Evolutionary conservation across 2,888 invertebrate species (phyloP), one percentile per base, ranked within the genome.

Genomic region (Drosophila testacea): DNA sequence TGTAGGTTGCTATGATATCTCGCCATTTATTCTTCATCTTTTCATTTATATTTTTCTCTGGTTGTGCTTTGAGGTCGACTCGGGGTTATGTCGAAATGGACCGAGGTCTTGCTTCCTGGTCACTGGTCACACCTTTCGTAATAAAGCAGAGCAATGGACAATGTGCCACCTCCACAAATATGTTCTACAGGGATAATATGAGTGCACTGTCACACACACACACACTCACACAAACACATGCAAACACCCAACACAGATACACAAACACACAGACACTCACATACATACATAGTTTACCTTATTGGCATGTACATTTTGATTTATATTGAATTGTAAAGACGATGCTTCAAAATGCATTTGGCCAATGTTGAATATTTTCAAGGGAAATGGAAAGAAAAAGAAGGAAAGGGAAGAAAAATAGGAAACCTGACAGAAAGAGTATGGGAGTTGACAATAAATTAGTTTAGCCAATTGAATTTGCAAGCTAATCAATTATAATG

Each of bases 401-500:
- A 1, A 11, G 30, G 16, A 32, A 32, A 30, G 7, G 30, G 13
- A 7, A 30, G 47, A 30, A 6, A 47, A 10, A 13, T 11, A 13
- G 30, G 11, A 11, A 30, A 1, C 5, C 1, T 22, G 22, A 22
- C 22, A 22, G 22, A 28, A 11, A 30, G 7, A n/a, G 10, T n/a
- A 0, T 9, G 39, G 16, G 28, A 38, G 6, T 16, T 1, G 2
- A n/a, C 27, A 10, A 41, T 34, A 47, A 22, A 61, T 32, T 16
- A 34, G 27, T 38, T 30, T 16, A 28, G 42, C 36, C 62, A 63
- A 64, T 55, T 55, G 60, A 39, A 77, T 71, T 69, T 62, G 63
- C 63, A 47, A 60, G 64, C 85, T 73, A 88, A 84, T 89, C 89
- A 87, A 87, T 87, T 89, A 68, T 71, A 74, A 76, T 76, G 79